phyloP scores from a whole-genome alignment of 2,113 vertebrate genomes.

The Acrocephalus kingi region DNA sequence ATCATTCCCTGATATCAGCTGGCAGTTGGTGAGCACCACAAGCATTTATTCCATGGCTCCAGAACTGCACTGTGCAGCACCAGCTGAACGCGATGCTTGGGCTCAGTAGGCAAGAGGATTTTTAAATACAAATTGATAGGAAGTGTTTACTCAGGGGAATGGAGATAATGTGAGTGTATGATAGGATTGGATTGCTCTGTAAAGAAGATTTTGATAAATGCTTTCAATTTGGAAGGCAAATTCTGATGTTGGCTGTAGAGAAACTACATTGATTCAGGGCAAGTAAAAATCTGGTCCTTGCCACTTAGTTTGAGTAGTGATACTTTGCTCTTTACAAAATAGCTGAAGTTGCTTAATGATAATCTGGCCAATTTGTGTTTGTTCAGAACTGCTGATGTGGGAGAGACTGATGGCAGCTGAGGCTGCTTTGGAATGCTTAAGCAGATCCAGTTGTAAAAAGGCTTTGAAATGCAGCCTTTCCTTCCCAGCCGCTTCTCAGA shows the following conservation, averaged over 20 bases:
- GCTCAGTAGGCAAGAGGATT: background rate
- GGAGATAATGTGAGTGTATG: background rate
- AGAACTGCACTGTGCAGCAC: background rate
- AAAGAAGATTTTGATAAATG: background rate
- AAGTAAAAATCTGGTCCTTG: background rate
- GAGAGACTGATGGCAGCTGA: constrained; percentile 9
- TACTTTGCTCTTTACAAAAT: background rate
- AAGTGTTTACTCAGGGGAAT: background rate
- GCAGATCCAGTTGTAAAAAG: background rate
- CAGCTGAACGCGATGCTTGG: background rate
- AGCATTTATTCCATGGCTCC: background rate
- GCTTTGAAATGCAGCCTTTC: background rate
- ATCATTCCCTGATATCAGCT: background rate
- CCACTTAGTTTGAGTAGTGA: background rate
- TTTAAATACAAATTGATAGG: background rate
- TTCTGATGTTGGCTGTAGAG: background rate
- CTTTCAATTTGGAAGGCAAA: background rate
- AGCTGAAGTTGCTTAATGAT: constrained; percentile 48
- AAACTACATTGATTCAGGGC: background rate
- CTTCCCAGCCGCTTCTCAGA: accelerated
- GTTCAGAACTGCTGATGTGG: constrained; percentile 42
- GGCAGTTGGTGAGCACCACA: background rate
- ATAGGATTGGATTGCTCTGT: background rate
- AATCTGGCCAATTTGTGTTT: constrained; percentile 27
- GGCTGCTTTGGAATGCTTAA: constrained; percentile 30